Base-by-base conservation (phyloP, 2,797 vertebrate species). In the Poeciliopsis turneri region DNA sequence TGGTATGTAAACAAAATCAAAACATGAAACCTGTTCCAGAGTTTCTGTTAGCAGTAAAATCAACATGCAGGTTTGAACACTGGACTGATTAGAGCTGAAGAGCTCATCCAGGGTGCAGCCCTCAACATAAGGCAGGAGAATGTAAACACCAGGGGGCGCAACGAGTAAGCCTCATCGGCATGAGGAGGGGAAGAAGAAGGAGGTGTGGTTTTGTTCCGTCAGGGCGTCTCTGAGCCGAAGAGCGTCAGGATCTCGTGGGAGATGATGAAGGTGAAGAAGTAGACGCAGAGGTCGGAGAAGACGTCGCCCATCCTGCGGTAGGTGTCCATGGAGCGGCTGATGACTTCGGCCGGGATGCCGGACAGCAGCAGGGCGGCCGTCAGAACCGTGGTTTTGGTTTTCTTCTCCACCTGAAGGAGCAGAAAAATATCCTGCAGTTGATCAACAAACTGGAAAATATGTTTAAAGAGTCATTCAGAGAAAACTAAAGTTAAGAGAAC, bases 221-320 rank as follows among this genome's bases (percentile, higher is more conserved):
- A 93, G 74, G 89, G 89, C 76, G 91, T 89, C 81, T 97, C 97
- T 69, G 96, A 96, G 57, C 96, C 96, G 77, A 96, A 88, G 66
- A 97, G 82, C 73, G 95, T 79, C 81, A 95, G 87, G 72, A 98
- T 91, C 96, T 99, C 97, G 5, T 99, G 97, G 13, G 96, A 97
- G 77, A 97, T 94, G 87, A 99, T 96, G 81, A 99, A 99, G 43
- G 97, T 98, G 91, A 99, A 99, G 95, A 99, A 99, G 91, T 99
- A 99, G 85, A 97, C 92, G 78, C 98, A 99, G 72, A 99, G 97
- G 90, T 99, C 98, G 10, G 97, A 97, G 73, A 99, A 99, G 80
- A 99, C 97, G 76, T 99, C 97, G 5, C 97, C 97, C 98, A 99
- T 99, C 94, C 97, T 97, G 93, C 97, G 94, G 90, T 99, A 99